These are phyloP conservation scores for Antheraea mylitta DNA, from an alignment of 1,140 invertebrate genomes.

Conservation along the genomic window DNA sequence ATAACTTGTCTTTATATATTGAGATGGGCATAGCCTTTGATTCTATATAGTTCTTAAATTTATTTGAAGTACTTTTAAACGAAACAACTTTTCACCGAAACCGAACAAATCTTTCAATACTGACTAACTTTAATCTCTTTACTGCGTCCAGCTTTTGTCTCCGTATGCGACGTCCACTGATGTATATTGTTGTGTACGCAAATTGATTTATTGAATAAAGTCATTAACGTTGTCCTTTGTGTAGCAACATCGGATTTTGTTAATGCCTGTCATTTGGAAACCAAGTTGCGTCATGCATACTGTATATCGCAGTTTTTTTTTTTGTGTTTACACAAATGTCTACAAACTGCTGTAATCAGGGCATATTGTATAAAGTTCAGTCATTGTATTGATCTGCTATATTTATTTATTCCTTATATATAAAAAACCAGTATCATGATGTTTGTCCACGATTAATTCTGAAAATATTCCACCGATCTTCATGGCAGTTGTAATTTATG, in stretches of 20 bases:
- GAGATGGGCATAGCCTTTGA: no score
- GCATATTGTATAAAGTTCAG: not conserved
- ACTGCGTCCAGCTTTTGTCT: slow-evolving; percentile 8
- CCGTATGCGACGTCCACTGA: slow-evolving; percentile 9
- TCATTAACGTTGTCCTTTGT: slow-evolving; percentile 31
- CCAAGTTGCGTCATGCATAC: not conserved
- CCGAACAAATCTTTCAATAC: not conserved
- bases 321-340: not conserved
- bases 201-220: slow-evolving; percentile 38
- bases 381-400: no score
- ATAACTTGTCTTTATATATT: no score
- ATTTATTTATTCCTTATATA: no score
- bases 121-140: not conserved
- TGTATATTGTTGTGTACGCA: slow-evolving; percentile 21
- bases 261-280: slow-evolving; percentile 18
- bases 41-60: no score
- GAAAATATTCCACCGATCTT: no score
- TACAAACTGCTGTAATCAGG: not conserved
- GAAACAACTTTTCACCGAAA: no score
- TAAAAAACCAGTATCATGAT: no score
- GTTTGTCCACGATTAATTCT: no score
- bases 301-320: not conserved
- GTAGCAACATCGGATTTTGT: slow-evolving; percentile 17
- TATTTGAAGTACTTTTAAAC: no score
- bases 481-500: no score